Evolutionary conservation across 37 sponge, comb jelly and placozoan species (phyloP), one percentile per base, ranked within the genome.

Genomic region (Amphimedon queenslandica): DNA sequence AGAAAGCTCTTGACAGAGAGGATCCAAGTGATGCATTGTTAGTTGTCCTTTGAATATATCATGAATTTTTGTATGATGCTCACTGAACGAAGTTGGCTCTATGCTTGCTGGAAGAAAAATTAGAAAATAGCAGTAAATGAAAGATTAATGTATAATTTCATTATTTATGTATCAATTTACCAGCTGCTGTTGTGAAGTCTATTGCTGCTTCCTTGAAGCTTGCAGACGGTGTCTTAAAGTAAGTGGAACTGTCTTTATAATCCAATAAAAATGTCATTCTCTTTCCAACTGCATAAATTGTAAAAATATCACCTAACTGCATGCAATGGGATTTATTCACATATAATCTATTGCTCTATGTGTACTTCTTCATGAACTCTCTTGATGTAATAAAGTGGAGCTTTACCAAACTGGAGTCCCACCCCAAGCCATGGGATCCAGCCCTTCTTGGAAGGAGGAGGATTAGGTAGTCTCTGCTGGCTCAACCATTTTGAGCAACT

Each of bases 201-300:
- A 80, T 82, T 0, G 85, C 87, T 32, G 91, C 91, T 28, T 67
- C 69, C 42, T 73, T 74, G 57, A 90, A 90, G 41, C 84, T 77
- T 6, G 73, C 76, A n/a, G 61, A 40, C 1, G 70, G 55, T 21
- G 81, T 71, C 31, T 82, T 61, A 66, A 81, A 90, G 61, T 55
- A 90, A 24, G 41, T 13, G 24, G 57, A 42, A 33, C 61, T 76
- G 78, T 84, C 75, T 37, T 66, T 27, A 4, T 71, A 82, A 41
- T 77, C 41, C 6, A 66, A 76, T 0, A 90, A 35, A 76, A 85
- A 90, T 5, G 91, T 90, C 82, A 90, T 90, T 28, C 37, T 39
- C 75, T 90, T 90, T 10, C 91, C 91, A 42, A 86, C 86, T 3
- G 66, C 91, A 39, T 84, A 82, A 37, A 90, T 80, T 31, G 91